Evolutionary conservation across 2,888 invertebrate genomes (phyloP), one percentile per base, ranked within the genome.

Genomic region (Polymixis lichenea): DNA sequence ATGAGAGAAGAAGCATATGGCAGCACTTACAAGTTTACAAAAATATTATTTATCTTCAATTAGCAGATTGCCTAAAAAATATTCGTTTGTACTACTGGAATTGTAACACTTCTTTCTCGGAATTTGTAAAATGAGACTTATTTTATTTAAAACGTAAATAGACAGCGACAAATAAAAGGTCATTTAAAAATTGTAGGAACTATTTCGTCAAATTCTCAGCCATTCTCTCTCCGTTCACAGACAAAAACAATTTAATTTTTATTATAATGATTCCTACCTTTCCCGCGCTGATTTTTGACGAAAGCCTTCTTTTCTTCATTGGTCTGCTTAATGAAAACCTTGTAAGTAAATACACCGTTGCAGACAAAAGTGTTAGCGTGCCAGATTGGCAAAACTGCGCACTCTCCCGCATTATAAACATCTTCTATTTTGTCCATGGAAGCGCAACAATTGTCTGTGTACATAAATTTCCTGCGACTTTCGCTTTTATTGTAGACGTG

Each of bases 401-500:
- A 95, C 19, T 89, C 86, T 2, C 86, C 77, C 4, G 87, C 83
- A 0, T 78, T 79, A 68, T 92, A 88, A 32, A 94, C 88, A 0
- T 92, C 90, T 0, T 85, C 73, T 3, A 93, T 25, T 0, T 90
- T 72, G 2, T 85, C 90, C 4, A 22, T 78, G 15, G 85, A 74
- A 0, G 94, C 90, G 3, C 80, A 79, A 72, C 95, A 95, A 22
- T 78, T 80, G 56, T 94, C 94, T 0, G 70, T 67, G 66, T 88
- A 94, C 0, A 83, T 81, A 64, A 86, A 94, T 72, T 95, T 95
- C 55, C 94, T 92, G 1, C 92, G 90, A 0, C 92, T 92, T 49
- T 93, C 86, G 0, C 83, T 87, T 85, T 96, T 95, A 64, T 95
- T 93, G 78, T 92, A 96, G 2, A 96, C 76, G 13, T 95, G 93